Evolutionary conservation across 2,797 vertebrate genomes (phyloP).

Genomic region (Acanthiza pusilla): DNA sequence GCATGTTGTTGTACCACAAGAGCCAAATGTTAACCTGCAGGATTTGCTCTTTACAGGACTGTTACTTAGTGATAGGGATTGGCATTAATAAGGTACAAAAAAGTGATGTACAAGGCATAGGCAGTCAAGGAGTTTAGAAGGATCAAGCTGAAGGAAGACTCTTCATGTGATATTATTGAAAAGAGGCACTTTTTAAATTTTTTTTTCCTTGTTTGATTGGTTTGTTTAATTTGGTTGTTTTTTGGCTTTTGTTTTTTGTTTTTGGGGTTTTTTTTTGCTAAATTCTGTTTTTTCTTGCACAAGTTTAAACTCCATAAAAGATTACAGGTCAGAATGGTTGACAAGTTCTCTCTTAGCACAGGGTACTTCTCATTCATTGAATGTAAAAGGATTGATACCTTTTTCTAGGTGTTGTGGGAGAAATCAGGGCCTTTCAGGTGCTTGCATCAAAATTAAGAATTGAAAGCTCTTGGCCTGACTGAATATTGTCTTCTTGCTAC

Average conservation of each 20-base stretch:
- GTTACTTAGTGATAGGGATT: not conserved
- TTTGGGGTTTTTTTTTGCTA: not conserved
- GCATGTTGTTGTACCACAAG: not conserved
- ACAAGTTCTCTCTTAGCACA: not conserved
- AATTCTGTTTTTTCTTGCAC: not conserved
- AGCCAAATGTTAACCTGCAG: not conserved
- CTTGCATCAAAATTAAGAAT: not conserved
- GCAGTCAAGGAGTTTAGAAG: not conserved
- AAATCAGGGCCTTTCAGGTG: not conserved
- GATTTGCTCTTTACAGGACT: not conserved
- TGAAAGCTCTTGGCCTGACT: not conserved
- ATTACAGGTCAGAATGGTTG: not conserved
- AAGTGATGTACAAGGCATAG: not conserved
- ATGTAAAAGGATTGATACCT: not conserved
- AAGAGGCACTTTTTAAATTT: not conserved
- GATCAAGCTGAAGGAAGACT: not conserved
- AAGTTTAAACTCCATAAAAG: not conserved
- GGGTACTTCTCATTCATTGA: not conserved
- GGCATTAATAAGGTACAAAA: not conserved
- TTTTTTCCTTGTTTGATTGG: no score
- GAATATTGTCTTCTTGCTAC: not conserved
- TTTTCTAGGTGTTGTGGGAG: not conserved
- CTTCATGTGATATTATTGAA: not conserved
- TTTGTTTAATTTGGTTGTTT: not conserved
- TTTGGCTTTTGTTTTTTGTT: not conserved